Percentiles rank a stretch among this genome's conserved stretches.
Conservation (phyloP, 2,113 vertebrate genomes). For the Grallaria varia region DNA sequence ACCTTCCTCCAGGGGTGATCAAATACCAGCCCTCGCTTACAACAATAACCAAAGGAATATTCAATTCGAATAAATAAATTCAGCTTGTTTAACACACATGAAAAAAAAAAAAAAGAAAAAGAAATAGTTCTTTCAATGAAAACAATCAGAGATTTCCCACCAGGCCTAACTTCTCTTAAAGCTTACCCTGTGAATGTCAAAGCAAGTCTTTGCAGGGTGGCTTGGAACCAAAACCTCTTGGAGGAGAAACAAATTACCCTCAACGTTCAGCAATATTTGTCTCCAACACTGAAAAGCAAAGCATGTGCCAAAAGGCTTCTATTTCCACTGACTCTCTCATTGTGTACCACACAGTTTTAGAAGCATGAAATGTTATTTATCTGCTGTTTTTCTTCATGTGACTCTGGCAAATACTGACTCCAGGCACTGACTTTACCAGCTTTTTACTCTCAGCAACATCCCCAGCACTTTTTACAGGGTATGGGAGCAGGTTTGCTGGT, state of each 20-base stretch:
- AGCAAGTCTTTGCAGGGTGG: background rate
- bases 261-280: background rate
- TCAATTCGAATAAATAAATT: background rate
- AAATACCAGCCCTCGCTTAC: background rate
- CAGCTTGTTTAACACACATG: background rate
- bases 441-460: background rate
- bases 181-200: background rate
- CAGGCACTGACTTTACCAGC: background rate
- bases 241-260: background rate
- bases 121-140: background rate
- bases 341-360: background rate
- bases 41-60: background rate
- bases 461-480: background rate
- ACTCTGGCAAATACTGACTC: background rate
- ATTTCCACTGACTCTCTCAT: background rate
- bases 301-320: background rate
- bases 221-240: background rate
- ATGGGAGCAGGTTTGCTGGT: background rate
- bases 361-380: background rate
- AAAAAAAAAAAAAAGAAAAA: too few relatives aligned
- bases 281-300: background rate
- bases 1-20: accelerated
- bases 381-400: background rate
- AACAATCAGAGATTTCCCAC: background rate
- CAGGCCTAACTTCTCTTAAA: background rate